phyloP scores from a whole-genome alignment of 2,888 invertebrate genomes.

The Apotomis capreana region DNA sequence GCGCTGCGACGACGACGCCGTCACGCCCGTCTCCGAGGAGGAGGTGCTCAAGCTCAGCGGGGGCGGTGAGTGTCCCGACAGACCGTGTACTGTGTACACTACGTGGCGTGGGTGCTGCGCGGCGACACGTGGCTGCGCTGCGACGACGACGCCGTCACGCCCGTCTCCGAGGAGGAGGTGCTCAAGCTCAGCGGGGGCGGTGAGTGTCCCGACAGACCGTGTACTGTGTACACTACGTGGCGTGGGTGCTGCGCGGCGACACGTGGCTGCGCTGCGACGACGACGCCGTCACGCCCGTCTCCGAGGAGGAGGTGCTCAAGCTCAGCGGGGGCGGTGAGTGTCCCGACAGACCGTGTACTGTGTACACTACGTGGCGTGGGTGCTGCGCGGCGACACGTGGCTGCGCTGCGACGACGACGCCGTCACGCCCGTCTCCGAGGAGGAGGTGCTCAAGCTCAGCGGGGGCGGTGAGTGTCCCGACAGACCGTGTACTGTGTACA shows the following conservation, averaged over 20 bases:
- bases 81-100: neutral
- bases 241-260: neutral
- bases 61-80: constrained; percentile 84
- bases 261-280: constrained; percentile 99
- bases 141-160: constrained; percentile 96
- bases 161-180: constrained; percentile 96
- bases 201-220: constrained; percentile 52
- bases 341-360: neutral
- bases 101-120: neutral
- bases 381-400: constrained; percentile 82
- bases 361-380: no score
- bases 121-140: constrained; percentile 92
- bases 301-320: constrained; percentile 96
- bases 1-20: constrained; percentile 98
- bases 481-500: neutral
- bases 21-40: constrained; percentile 94
- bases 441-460: constrained; percentile 97
- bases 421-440: constrained; percentile 93
- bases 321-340: constrained; percentile 95
- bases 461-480: constrained; percentile 88
- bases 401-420: constrained; percentile 98
- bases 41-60: constrained; percentile 98
- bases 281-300: constrained; percentile 93
- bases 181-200: constrained; percentile 98
- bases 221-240: no score